These are phyloP conservation scores for Dolomedes plantarius DNA, from an alignment of 2,888 invertebrate species.

Conservation along the genomic window DNA sequence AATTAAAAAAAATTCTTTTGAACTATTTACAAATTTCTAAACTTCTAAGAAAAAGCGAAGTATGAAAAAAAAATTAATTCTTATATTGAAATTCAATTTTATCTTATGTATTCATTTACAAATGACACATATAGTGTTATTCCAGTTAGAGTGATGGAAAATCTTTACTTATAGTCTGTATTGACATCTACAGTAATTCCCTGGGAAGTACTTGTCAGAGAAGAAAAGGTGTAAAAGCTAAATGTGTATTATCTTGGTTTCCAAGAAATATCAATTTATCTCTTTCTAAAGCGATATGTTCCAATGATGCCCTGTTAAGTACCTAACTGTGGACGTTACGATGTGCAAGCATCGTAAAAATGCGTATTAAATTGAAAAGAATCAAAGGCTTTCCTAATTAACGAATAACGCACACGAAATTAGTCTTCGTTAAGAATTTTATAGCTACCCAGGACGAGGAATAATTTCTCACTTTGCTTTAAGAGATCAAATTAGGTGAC, in stretches of 20 bases:
- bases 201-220: not conserved
- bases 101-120: too few relatives aligned
- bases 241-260: not conserved
- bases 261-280: conserved; percentile 36
- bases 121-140: too few relatives aligned
- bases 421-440: conserved; percentile 69
- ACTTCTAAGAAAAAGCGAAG: too few relatives aligned
- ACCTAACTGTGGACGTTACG: conserved; percentile 48
- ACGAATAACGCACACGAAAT: conserved; percentile 60
- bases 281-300: conserved; percentile 30
- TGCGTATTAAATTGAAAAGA: conserved; percentile 69
- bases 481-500: conserved; percentile 64
- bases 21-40: too few relatives aligned
- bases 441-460: conserved; percentile 42
- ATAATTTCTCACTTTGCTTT: conserved; percentile 60
- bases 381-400: conserved; percentile 67
- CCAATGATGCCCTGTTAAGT: conserved; percentile 43
- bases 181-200: too few relatives aligned
- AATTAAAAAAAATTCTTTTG: too few relatives aligned
- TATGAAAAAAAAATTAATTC: too few relatives aligned
- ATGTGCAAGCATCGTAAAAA: conserved; percentile 53
- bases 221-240: not conserved
- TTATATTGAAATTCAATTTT: too few relatives aligned
- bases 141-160: too few relatives aligned
- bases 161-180: too few relatives aligned